These are phyloP conservation scores for Apteryx owenii DNA, from an alignment of 2,113 vertebrate genomes.

Conservation along the genomic window DNA sequence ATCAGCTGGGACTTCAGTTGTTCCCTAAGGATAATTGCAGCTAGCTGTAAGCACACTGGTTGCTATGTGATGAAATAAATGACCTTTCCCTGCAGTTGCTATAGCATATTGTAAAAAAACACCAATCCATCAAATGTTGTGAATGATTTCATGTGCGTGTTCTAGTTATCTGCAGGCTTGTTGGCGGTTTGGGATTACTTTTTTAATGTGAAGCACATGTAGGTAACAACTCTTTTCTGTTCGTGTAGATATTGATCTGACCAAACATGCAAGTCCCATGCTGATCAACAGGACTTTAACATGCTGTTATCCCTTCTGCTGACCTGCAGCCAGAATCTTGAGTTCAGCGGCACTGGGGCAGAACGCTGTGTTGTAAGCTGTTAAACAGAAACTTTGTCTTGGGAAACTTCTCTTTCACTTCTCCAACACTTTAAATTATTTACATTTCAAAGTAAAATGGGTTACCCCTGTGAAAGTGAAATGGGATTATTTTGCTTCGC, in stretches of 20 bases:
- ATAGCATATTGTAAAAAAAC: neutral
- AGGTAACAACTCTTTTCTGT: neutral
- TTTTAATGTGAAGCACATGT: neutral
- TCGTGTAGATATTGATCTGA: neutral
- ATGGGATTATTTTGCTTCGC: conserved; percentile 40
- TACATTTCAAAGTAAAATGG: neutral
- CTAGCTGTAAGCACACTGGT: neutral
- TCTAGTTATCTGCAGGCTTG: neutral
- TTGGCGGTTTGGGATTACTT: neutral
- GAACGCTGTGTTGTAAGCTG: neutral
- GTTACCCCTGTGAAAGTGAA: neutral
- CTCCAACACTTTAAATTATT: neutral
- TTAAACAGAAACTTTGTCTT: neutral
- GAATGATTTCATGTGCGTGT: neutral
- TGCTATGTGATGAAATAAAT: neutral
- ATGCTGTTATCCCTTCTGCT: neutral
- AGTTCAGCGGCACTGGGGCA: neutral
- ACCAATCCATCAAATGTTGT: neutral
- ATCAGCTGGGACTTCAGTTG: neutral
- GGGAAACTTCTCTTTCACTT: neutral
- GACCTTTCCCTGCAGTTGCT: neutral
- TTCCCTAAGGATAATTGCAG: neutral
- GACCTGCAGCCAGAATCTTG: neutral
- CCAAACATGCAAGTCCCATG: neutral
- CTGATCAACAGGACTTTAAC: neutral